Conservation (phyloP, 2,113 vertebrate genomes). For the Montifringilla adamsi region DNA sequence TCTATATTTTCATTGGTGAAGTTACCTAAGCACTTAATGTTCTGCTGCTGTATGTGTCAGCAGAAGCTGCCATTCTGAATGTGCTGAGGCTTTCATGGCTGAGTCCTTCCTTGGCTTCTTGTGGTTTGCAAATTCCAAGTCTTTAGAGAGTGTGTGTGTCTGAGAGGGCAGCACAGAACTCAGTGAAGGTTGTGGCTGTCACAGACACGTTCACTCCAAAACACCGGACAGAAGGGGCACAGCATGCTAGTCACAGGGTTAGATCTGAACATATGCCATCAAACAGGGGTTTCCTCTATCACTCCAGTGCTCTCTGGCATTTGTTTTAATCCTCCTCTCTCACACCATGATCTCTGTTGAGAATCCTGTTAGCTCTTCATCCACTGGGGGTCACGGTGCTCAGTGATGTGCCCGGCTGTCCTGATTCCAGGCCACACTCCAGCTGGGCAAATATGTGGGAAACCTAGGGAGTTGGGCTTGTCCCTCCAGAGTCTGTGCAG, state of each 20-base stretch:
- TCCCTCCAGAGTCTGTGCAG: not conserved
- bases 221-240: not conserved
- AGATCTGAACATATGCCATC: not conserved
- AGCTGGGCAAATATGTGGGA: not conserved
- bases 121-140: not conserved
- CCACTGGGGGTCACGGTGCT: not conserved
- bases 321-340: not conserved
- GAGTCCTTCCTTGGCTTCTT: not conserved
- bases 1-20: not conserved
- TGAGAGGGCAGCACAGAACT: not conserved
- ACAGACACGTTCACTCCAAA: not conserved
- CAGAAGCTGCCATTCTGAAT: not conserved
- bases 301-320: not conserved
- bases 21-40: not conserved
- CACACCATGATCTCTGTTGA: not conserved
- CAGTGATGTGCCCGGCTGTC: accelerated
- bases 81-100: not conserved
- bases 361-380: not conserved
- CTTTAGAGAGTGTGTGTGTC: not conserved
- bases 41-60: not conserved
- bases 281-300: not conserved
- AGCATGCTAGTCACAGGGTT: accelerated
- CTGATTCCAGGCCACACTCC: not conserved
- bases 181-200: too few species aligned
- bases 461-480: not conserved